Percentiles rank a stretch among this genome's conserved stretches.
phyloP scores from a whole-genome alignment of 1,140 invertebrate genomes.

The Lysiphlebus fabarum region DNA sequence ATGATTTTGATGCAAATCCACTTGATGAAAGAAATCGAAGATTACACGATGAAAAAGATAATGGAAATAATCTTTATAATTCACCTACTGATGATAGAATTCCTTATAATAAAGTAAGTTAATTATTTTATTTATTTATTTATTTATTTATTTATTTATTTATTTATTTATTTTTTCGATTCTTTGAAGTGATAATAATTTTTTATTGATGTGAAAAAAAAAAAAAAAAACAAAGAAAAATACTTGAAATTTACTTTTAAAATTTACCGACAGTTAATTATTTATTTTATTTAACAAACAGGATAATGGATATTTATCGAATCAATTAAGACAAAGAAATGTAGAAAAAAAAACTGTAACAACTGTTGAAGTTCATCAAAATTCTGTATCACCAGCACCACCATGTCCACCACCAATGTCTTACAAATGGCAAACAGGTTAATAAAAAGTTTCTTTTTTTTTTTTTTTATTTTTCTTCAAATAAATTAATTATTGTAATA shows the following conservation, averaged over 20 bases:
- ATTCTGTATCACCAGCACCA: constrained; percentile 46
- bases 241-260: constrained; percentile 2
- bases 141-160: neutral
- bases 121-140: neutral
- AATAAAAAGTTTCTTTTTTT: constrained; percentile 9
- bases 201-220: neutral
- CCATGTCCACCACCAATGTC: constrained; percentile 45
- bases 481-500: neutral
- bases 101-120: constrained; percentile 21
- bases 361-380: constrained; percentile 51
- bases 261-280: neutral
- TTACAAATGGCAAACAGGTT: constrained; percentile 51
- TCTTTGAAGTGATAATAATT: neutral
- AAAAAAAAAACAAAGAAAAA: no score
- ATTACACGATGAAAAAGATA: constrained; percentile 44
- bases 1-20: constrained; percentile 52
- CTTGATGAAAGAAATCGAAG: constrained; percentile 47
- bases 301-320: constrained; percentile 39
- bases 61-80: constrained; percentile 35
- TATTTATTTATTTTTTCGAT: neutral
- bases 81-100: constrained; percentile 24
- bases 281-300: constrained; percentile 22
- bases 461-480: neutral
- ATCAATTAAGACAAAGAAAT: constrained; percentile 33
- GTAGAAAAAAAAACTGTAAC: constrained; percentile 47